These are phyloP conservation scores for Sturnus vulgaris DNA, from an alignment of 2,113 vertebrate genomes.

Conservation along the genomic window DNA sequence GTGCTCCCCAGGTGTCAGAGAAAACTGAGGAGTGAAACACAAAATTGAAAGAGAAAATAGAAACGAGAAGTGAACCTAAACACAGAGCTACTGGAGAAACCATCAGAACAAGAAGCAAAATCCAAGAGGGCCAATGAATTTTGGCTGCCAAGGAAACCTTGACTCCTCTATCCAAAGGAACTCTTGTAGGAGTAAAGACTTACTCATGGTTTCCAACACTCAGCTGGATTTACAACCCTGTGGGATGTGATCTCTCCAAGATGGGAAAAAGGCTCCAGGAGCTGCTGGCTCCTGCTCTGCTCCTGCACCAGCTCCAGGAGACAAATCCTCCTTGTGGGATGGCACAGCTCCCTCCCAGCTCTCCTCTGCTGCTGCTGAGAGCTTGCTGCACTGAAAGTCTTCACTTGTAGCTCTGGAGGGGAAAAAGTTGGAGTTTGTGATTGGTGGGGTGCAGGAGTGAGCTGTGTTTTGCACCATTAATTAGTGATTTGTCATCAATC, in stretches of 20 bases:
- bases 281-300: not conserved
- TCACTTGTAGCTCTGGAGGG: not conserved
- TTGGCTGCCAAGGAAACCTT: slow-evolving; percentile 7
- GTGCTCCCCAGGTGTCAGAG: not conserved
- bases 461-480: no score
- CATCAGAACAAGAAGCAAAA: not conserved
- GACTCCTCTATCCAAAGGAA: not conserved
- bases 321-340: not conserved
- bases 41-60: not conserved
- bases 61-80: not conserved
- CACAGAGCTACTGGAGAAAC: not conserved
- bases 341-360: not conserved
- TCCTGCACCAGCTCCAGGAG: not conserved
- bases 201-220: not conserved
- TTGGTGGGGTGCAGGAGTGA: no score
- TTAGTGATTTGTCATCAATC: no score
- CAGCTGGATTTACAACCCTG: not conserved
- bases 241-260: not conserved
- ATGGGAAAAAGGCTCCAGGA: not conserved
- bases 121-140: not conserved
- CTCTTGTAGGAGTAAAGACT: not conserved
- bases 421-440: not conserved
- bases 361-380: not conserved
- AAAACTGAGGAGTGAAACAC: not conserved
- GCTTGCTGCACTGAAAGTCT: not conserved